Evolutionary conservation across 2,113 vertebrate genomes (phyloP).

Genomic region (Elgaria multicarinata): DNA sequence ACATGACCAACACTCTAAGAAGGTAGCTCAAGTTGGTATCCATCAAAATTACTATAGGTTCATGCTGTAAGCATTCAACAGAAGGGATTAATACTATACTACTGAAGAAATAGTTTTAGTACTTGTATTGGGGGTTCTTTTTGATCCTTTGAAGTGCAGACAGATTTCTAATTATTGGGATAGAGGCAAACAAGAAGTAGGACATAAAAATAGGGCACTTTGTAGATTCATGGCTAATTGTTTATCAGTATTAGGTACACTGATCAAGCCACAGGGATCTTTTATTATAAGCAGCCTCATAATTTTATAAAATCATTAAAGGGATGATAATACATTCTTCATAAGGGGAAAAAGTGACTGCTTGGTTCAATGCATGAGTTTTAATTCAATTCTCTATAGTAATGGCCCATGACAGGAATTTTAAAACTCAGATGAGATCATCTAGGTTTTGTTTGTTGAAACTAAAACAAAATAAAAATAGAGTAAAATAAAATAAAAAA

Average conservation of each 20-base stretch:
- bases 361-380: conserved; percentile 61
- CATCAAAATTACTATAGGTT: neutral
- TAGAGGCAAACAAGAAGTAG: conserved; percentile 53
- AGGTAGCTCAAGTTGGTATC: neutral
- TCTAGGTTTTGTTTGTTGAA: conserved; percentile 50
- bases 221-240: conserved; percentile 48
- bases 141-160: conserved; percentile 33
- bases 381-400: conserved; percentile 66
- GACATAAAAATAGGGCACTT: conserved; percentile 30
- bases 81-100: neutral
- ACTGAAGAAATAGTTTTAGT: conserved; percentile 18
- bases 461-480: conserved; percentile 12
- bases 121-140: conserved; percentile 13
- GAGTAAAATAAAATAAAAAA: neutral
- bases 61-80: neutral
- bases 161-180: conserved; percentile 35
- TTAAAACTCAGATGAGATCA: conserved; percentile 53
- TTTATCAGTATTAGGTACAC: conserved; percentile 43
- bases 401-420: conserved; percentile 62
- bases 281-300: conserved; percentile 64
- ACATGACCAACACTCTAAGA: neutral
- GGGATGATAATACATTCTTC: conserved; percentile 52
- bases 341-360: conserved; percentile 51
- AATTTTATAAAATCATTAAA: conserved; percentile 70
- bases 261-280: conserved; percentile 50